Base-by-base conservation (phyloP, 2,888 invertebrate genomes). In the Resseliella maxima region DNA sequence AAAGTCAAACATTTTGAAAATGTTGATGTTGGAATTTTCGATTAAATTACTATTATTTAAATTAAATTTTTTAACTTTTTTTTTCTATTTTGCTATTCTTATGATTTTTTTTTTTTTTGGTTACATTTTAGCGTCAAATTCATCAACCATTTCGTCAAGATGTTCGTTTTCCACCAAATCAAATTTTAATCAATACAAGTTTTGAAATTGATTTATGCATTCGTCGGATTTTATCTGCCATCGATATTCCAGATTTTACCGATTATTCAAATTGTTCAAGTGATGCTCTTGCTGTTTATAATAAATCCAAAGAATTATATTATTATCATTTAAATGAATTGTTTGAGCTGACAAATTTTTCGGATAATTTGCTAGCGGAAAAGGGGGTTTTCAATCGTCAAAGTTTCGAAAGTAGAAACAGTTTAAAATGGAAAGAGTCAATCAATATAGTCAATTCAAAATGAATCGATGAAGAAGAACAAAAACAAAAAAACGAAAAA, bases 341-440 rank as follows among this genome's bases (percentile, higher is more conserved):
- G 72, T 72, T 35, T 21, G 72, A 72, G 31, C 15, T 72, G 35
- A 72, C 72, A 2, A 72, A 72, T 35, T 72, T 35, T 35, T 72
- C 72, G 0, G 72, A 72, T 72, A 72, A 72, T 72, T 15, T 72
- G 31, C n/a, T 72, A 6, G 72, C 72, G 6, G 72, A 72, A 72
- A 72, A 72, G 35, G 72, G 72, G 2, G 72, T 72, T 18, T 72
- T 72, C 15, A 72, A 72, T 72, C 72, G 72, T 12, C 72, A 72
- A 83, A 83, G 83, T 38, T 83, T 83, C 24, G 83, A 83, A 38
- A 38, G n/a, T n/a, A 1, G 83, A n/a, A 38, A 83, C 38, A 83
- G 83, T 38, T 83, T 83, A 24, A 83, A 83, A 31, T 83, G 83
- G 83, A 83, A 83, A 38, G 83, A 83, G 15, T 38, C 38, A 36